These are phyloP conservation scores for Xyrauchen texanus DNA, from an alignment of 2,113 vertebrate genomes.

Conservation along the genomic window DNA sequence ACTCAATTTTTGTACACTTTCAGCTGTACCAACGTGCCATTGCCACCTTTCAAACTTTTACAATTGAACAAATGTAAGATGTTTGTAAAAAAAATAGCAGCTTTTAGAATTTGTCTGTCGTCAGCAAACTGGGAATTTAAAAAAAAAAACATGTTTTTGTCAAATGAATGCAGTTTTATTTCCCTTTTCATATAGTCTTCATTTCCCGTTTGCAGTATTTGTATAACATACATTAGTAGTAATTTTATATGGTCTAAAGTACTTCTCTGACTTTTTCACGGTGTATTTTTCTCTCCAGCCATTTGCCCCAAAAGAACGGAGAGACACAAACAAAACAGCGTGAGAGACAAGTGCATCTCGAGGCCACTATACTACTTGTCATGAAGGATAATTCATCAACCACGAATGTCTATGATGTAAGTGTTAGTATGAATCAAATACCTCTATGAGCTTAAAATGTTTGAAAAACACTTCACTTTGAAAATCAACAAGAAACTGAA, in stretches of 20 bases:
- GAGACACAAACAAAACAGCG: background rate
- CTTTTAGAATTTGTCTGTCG: background rate
- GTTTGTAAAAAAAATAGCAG: background rate
- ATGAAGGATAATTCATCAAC: background rate
- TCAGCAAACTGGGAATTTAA: background rate
- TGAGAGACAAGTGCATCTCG: constrained; percentile 15
- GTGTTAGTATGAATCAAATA: background rate
- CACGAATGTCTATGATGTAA: background rate
- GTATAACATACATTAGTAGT: background rate
- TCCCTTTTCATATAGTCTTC: constrained; percentile 53
- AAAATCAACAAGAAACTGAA: background rate
- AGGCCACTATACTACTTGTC: background rate
- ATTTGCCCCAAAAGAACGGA: constrained; percentile 3
- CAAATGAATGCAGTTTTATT: constrained; percentile 48
- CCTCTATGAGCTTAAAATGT: background rate
- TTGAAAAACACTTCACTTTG: background rate
- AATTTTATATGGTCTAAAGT: constrained; percentile 62
- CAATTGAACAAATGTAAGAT: background rate
- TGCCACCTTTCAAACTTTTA: background rate
- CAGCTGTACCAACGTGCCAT: background rate
- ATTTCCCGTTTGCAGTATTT: constrained; percentile 50
- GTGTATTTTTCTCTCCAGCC: background rate
- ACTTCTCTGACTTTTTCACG: constrained; percentile 60
- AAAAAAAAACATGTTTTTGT: background rate
- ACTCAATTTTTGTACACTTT: background rate